These are phyloP conservation scores for Siniperca undulata DNA, from an alignment of 2,797 vertebrate genomes.

Conservation along the genomic window DNA sequence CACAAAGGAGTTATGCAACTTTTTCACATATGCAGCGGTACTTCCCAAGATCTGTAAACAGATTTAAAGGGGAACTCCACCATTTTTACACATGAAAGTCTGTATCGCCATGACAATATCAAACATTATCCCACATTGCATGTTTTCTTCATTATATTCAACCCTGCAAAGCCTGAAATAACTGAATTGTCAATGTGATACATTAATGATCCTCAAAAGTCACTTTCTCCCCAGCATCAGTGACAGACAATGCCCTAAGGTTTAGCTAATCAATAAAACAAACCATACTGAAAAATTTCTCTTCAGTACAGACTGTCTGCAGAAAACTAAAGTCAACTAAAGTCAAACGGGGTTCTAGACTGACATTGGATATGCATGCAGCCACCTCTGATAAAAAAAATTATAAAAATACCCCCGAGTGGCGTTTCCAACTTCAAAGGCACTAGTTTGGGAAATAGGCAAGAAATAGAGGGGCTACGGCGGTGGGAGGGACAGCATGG, in stretches of 20 bases:
- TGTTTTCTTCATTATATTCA: not conserved
- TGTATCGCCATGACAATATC: not conserved
- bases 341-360: conserved; percentile 26
- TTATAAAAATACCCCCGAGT: conserved; percentile 46
- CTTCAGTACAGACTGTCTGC: not conserved
- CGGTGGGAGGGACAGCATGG: conserved; percentile 6
- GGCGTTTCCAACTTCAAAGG: conserved; percentile 64
- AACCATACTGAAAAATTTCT: not conserved
- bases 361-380: conserved; percentile 44
- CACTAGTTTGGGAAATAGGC: conserved; percentile 36
- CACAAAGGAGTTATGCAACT: not conserved
- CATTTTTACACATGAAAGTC: not conserved
- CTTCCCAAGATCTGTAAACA: not conserved
- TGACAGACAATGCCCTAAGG: not conserved
- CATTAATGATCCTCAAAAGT: not conserved
- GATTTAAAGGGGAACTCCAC: too few relatives aligned
- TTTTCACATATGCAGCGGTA: not conserved
- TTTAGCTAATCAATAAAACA: not conserved
- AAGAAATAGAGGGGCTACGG: conserved; percentile 24
- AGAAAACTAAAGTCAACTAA: conserved; percentile 27
- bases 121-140: not conserved
- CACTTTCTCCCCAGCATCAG: not conserved
- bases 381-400: conserved; percentile 13
- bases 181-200: not conserved
- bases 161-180: not conserved